Evolutionary conservation across 2,113 vertebrate genomes (phyloP), one percentile per base, ranked within the genome.

Genomic region (Nyctereutes procyonoides): DNA sequence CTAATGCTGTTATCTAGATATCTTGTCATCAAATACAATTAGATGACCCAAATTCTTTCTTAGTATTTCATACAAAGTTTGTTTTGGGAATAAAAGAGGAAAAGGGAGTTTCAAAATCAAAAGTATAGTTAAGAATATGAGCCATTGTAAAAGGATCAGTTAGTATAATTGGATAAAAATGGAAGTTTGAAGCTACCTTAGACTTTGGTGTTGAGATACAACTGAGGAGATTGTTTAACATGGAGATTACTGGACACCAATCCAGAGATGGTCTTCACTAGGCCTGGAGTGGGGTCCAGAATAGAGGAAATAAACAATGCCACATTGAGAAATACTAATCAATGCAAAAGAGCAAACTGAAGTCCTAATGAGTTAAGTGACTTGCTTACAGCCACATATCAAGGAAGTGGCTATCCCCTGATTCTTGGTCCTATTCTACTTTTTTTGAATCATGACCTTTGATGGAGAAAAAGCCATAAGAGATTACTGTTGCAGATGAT

Each of bases 381-480:
- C 53, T 91, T 93, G 28, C 8, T 80, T 65, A 90, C 74, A 15
- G 12, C 56, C 58, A 56, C 5, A 17, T 38, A 17, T 32, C 19
- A 84, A 90, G 4, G 53, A 30, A 67, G 48, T 55, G 58, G 58
- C 30, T 88, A n/a, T 48, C 10, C 35, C 20, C 71, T 17, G 51
- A 32, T 88, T 93, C 87, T 84, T 88, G 58, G 9, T 77, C 9
- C 80, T 80, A 32, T 48, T 26, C 10, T 92, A 80, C 43, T 88
- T 93, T 93, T 95, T 90, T 83, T 79, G 48, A 94, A 96, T 88
- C 13, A n/a, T 56, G 22, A 92, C 2, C 24, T 93, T 95, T 79
- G 32, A 67, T 63, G 22, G 26, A 79, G 80, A 83, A 91, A 90
- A 93, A 26, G 2, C 38, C 12, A 12, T 69, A 56, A 84, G 48